Base-by-base conservation (phyloP, 2,797 vertebrate species). In the Notoglanidium macrostoma region DNA sequence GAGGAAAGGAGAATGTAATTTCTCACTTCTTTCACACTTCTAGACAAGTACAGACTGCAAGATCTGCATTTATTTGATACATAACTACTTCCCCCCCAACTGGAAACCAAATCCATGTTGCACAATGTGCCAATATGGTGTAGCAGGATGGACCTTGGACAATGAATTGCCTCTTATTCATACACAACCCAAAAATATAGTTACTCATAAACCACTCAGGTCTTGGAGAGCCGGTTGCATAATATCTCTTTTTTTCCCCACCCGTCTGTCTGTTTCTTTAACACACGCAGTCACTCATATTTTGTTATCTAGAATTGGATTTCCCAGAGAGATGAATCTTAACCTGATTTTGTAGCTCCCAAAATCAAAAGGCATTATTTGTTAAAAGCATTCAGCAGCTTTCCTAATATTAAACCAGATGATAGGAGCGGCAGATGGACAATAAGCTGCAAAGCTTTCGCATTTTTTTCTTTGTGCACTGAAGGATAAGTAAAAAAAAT, bases 291-390 rank as follows among this genome's bases (percentile, higher is more conserved):
- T 79, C 80, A 63, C 35, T 67, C 29, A 72, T 57, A 67, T 46
- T 87, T 40, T 59, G 49, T 51, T 73, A 65, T 81, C 67, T 49
- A 61, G 51, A 88, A 89, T 87, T 85, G 85, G 61, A 88, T 88
- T 89, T 89, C 55, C 85, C 67, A 65, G 40, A 86, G 76, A 85
- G 67, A 78, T 80, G 65, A 84, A 86, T 85, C 86, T 85, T 83
- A 85, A 89, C 88, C 57, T 79, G 78, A 91, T 88, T 89, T 90
- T 84, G 70, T 88, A 78, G 57, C 68, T 81, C 81, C 86, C 83
- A 88, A 91, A 91, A 88, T 83, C 85, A 84, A 92, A 87, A 89
- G 80, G 91, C 92, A 92, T 95, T 92, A 90, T 91, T 74, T 91
- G 63, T 92, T 92, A 88, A 91, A 90, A 91, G 67, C 73, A 81